phyloP scores from a whole-genome alignment of 53 echinoderm and acorn worm species.

The Crossaster papposus region DNA sequence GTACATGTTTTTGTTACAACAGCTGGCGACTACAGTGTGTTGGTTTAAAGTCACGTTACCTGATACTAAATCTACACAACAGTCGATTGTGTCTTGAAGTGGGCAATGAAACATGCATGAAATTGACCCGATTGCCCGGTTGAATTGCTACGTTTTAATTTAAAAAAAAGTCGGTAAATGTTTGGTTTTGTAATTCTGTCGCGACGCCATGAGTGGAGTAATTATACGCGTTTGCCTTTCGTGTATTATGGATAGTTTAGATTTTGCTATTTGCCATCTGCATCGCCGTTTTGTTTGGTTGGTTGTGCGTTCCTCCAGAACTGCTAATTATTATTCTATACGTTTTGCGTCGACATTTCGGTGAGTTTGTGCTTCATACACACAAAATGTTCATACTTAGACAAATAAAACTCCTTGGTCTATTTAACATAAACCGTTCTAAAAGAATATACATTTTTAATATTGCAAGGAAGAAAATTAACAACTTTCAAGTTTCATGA shows the following conservation, averaged over 20 bases:
- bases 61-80: slow-evolving; percentile 14
- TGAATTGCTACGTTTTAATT: not conserved
- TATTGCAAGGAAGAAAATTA: too few relatives aligned
- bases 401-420: too few relatives aligned
- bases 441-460: too few relatives aligned
- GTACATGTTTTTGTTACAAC: not conserved
- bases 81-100: not conserved
- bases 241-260: not conserved
- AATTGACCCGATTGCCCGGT: not conserved
- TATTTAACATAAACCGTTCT: too few relatives aligned
- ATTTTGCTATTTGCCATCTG: not conserved
- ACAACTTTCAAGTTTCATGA: too few relatives aligned
- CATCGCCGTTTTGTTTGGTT: not conserved
- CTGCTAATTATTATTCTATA: too few relatives aligned
- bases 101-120: not conserved
- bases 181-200: not conserved
- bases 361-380: too few relatives aligned
- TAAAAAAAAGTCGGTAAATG: not conserved
- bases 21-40: not conserved
- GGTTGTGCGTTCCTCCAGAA: too few relatives aligned
- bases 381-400: too few relatives aligned
- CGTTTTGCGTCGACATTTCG: too few relatives aligned
- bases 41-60: slow-evolving; percentile 4
- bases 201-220: not conserved
- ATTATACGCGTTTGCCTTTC: not conserved